These are phyloP conservation scores for Lycocorax pyrrhopterus DNA, from an alignment of 2,113 vertebrate species.

Conservation along the genomic window DNA sequence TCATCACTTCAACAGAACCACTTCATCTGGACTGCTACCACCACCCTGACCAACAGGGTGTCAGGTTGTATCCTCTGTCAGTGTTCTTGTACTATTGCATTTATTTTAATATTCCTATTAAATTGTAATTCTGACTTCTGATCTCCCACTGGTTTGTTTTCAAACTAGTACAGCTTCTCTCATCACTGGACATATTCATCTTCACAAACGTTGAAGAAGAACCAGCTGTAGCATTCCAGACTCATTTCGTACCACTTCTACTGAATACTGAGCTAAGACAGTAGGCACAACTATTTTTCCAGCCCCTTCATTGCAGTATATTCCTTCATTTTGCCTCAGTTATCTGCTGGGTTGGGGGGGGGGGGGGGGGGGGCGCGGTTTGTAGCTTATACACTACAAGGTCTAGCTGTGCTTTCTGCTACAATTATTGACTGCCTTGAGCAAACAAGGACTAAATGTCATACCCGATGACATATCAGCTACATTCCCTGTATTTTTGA, in stretches of 20 bases:
- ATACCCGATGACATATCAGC: background rate
- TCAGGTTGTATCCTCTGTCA: too few species aligned
- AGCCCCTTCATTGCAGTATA: background rate
- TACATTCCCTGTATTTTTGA: background rate
- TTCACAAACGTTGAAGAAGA: fast-evolving
- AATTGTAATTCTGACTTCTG: too few species aligned
- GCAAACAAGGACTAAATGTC: background rate
- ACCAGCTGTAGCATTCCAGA: background rate
- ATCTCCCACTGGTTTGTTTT: too few species aligned
- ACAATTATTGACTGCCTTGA: background rate
- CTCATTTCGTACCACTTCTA: background rate
- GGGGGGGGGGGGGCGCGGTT: fast-evolving
- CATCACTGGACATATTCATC: background rate
- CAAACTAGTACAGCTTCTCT: background rate
- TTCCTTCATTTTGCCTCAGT: background rate
- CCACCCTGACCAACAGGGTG: too few species aligned
- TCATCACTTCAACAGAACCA: too few species aligned
- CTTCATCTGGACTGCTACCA: too few species aligned
- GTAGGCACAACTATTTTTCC: background rate
- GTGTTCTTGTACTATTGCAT: too few species aligned
- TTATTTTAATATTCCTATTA: too few species aligned
- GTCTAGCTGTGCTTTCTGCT: background rate
- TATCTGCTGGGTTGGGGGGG: background rate
- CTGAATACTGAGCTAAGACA: background rate
- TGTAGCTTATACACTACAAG: background rate